These are phyloP conservation scores for Pandion haliaetus DNA, from an alignment of 2,113 vertebrate genomes.

Conservation along the genomic window DNA sequence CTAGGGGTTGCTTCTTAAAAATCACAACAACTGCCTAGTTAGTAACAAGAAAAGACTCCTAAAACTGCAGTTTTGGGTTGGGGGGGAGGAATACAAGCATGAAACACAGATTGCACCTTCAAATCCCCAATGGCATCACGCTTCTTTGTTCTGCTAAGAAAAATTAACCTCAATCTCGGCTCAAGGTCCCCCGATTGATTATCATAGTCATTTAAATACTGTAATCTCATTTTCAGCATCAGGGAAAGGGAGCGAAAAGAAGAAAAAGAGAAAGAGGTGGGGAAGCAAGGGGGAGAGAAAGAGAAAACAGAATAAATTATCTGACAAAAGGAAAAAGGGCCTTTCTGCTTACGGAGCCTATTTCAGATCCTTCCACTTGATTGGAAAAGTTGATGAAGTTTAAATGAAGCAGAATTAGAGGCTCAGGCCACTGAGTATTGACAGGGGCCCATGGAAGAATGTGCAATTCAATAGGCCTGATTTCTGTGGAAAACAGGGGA, in stretches of 20 bases:
- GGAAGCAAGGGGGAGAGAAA: slow-evolving; percentile 62
- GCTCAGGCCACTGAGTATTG: slow-evolving; percentile 86
- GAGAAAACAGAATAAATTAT: slow-evolving; percentile 80
- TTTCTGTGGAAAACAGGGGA: slow-evolving; percentile 77
- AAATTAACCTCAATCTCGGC: slow-evolving; percentile 85
- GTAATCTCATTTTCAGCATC: slow-evolving; percentile 99
- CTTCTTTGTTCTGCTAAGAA: slow-evolving; percentile 86
- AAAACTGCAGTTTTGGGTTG: slow-evolving; percentile 63
- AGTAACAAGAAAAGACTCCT: slow-evolving; percentile 71
- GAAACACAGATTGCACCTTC: slow-evolving; percentile 75
- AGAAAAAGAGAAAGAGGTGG: slow-evolving; percentile 68
- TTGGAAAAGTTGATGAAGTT: slow-evolving; percentile 99
- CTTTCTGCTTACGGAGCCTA: slow-evolving; percentile 78
- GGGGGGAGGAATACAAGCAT: slow-evolving; percentile 50
- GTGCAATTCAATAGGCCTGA: slow-evolving; percentile 74
- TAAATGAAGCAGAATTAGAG: slow-evolving; percentile 99
- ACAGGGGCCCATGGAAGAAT: slow-evolving; percentile 52
- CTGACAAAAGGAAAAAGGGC: slow-evolving; percentile 77
- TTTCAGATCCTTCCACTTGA: slow-evolving; percentile 96
- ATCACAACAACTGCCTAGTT: slow-evolving; percentile 53
- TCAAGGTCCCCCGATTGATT: slow-evolving; percentile 87
- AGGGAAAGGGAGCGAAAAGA: slow-evolving; percentile 84
- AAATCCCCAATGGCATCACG: slow-evolving; percentile 65
- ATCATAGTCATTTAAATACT: slow-evolving; percentile 99
- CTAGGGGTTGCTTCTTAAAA: slow-evolving; percentile 37